Percentiles rank a stretch among this genome's conserved stretches.
Evolutionary conservation across 1,140 invertebrate species (phyloP).

Genomic region (Aporrectodea caliginosa): DNA sequence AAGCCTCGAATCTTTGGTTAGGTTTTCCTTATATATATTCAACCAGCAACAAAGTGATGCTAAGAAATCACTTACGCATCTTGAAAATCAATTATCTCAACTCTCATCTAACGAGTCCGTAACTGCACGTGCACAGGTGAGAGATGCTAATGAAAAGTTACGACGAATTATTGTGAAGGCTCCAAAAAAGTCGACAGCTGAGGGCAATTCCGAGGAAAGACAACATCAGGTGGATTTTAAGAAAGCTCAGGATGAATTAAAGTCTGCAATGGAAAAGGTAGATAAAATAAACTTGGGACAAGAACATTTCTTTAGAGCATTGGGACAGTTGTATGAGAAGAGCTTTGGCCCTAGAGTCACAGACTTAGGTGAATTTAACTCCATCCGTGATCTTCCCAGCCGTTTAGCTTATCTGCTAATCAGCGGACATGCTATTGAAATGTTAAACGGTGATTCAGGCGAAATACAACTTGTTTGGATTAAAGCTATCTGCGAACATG

Average conservation of each 20-base stretch:
- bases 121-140: neutral
- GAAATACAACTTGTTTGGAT: neutral
- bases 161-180: neutral
- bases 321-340: neutral
- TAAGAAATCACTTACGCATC: neutral
- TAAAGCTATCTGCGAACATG: neutral
- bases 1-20: no score
- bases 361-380: neutral
- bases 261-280: neutral
- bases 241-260: neutral
- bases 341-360: neutral
- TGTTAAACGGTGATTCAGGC: constrained; percentile 8
- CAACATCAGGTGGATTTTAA: neutral
- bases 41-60: no score
- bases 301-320: neutral
- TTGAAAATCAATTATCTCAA: neutral
- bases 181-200: neutral
- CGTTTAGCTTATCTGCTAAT: constrained; percentile 5
- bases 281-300: neutral
- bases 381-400: neutral
- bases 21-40: no score
- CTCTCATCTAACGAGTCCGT: neutral
- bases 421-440: constrained; percentile 15
- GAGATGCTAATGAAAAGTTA: neutral
- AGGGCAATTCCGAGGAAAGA: neutral